Evolutionary conservation across 2,888 invertebrate species (phyloP), one percentile per base, ranked within the genome.

Genomic region (Temnothorax ravouxi): DNA sequence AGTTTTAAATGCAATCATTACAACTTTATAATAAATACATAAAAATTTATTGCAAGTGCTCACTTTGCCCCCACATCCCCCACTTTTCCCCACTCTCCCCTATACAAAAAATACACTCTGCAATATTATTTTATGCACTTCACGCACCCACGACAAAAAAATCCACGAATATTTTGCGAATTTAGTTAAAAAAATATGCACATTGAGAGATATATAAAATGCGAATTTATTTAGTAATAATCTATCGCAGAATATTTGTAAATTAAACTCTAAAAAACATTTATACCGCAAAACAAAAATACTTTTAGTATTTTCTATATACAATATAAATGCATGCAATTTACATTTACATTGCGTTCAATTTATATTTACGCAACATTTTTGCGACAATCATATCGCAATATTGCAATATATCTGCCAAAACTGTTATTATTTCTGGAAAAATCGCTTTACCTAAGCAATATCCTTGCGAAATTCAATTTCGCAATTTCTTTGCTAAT

Each of bases 321-420:
- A 41, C 11, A 72, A 72, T 72, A 15, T 71, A 52, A 69, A 38
- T 71, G n/a, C n/a, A n/a, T 52, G n/a, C 29, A 52, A 71, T 71
- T n/a, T 72, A 15, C 15, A 38, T 38, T 52, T 3, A 2, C 2
- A 29, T 29, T 29, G 2, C 29, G 29, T 29, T 29, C 29, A 29
- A 29, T 29, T 29, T 29, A 29, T 0, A 29, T 29, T 29, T 29
- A 72, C 50, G 29, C 15, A 54, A 34, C 8, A 54, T 54, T 72
- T 34, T 72, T 54, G 4, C n/a, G 34, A 69, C n/a, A 15, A 52
- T 52, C 71, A 72, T 3, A 1, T 50, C n/a, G 11, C 38, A 29
- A 29, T 29, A 41, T 72, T 6, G 18, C 38, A 25, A 41, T 72
- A 72, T 72, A 18, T 38, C 34, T 38, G 25, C 38, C 3, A 56